Evolutionary conservation across 2,888 invertebrate species (phyloP), one percentile per base, ranked within the genome.

Genomic region (Monopis laevigella): DNA sequence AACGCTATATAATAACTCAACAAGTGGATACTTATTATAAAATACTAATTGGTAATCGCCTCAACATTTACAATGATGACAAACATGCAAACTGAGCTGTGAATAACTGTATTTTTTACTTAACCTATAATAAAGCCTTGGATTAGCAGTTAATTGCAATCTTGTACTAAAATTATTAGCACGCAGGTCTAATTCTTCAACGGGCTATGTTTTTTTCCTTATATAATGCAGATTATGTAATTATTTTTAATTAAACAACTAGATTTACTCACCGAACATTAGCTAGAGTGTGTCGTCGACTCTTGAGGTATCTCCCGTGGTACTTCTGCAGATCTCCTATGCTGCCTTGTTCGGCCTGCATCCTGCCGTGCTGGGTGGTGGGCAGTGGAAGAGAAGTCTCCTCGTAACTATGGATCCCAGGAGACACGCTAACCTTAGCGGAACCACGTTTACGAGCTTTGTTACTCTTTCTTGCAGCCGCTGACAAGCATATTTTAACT

Each of bases 341-440:
- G 69, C 92, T 90, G 54, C 94, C 93, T 65, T 93, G 93, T 74
- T 94, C 93, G 53, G 93, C 94, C 82, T 94, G 93, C 93, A 94
- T 93, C 80, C 84, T 93, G 68, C 83, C 77, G 56, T 74, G 67
- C 48, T 70, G 65, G 45, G 69, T 66, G 40, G 71, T 59, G 49
- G 55, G 51, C 48, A 51, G 48, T 35, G 62, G 56, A 28, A 61
- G 63, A 50, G 61, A 56, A 47, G 62, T 58, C 55, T 75, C 66
- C 54, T 73, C 74, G 54, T 65, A 68, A 49, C 58, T 51, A 50
- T 58, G 62, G 44, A 56, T 62, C 39, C 64, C 47, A 39, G 56
- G 58, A 50, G 62, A 58, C 40, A 56, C 55, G 40, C 62, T 55
- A 50, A 63, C 68, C 39, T 69, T 64, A 7, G 70, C 58, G 40